phyloP scores from a whole-genome alignment of 1,140 invertebrate genomes.

The Philotrypesis tridentata region DNA sequence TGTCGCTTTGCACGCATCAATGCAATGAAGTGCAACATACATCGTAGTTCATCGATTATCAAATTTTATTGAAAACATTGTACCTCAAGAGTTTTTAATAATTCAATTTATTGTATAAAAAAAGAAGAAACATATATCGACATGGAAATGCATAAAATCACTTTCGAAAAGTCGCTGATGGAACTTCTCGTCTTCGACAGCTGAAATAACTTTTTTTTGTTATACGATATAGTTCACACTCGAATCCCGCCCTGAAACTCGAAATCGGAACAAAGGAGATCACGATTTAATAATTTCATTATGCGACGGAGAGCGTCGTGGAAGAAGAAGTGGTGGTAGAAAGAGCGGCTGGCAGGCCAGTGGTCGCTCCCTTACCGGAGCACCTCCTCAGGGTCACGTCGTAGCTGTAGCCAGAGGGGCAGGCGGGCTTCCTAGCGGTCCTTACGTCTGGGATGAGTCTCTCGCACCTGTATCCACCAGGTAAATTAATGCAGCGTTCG shows the following conservation, averaged over 20 bases:
- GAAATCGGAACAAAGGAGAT: neutral
- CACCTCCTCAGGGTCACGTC: constrained; percentile 81
- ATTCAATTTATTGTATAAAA: constrained; percentile 8
- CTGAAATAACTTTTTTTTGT: neutral
- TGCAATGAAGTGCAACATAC: neutral
- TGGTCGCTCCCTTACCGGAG: constrained; percentile 39
- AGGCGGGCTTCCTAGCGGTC: constrained; percentile 69
- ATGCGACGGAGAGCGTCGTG: neutral
- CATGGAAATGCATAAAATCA: neutral
- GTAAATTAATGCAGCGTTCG: constrained; percentile 75
- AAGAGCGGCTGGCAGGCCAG: neutral
- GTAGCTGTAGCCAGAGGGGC: constrained; percentile 87
- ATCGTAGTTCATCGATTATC: neutral
- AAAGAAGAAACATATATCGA: neutral
- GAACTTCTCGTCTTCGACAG: too few species aligned
- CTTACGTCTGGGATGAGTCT: constrained; percentile 61
- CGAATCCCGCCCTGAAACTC: neutral
- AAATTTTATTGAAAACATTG: constrained; percentile 17
- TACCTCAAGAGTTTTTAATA: neutral
- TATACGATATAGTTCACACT: neutral
- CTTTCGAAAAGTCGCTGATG: neutral
- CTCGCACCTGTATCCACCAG: constrained; percentile 76
- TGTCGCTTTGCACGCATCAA: neutral
- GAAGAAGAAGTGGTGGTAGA: neutral
- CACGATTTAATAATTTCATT: neutral